Base-by-base conservation (phyloP, 2,888 invertebrate species). In the Drosophila demipolita region DNA sequence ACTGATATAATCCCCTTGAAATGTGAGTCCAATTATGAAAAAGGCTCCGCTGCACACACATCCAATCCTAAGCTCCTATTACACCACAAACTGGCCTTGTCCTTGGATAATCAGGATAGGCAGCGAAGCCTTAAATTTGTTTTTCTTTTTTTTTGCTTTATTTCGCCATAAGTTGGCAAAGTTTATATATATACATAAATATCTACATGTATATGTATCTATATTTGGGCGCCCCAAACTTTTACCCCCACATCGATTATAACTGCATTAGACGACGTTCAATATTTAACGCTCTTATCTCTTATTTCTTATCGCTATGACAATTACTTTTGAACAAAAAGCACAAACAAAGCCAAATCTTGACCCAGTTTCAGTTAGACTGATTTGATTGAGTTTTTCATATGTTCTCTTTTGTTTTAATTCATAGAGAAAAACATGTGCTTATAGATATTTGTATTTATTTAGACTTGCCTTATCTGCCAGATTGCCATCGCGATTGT, bases 401-500 rank as follows among this genome's bases (percentile, higher is more conserved):
- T n/a, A 45, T 20, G n/a, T 42, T n/a, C 2, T n/a, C 3, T n/a
- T 9, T n/a, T 5, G 40, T 55, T 36, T 12, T 65, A 11, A 50
- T 17, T 12, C 11, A 50, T 11, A 7, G 29, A 12, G 50, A 29
- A 17, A 26, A 29, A 29, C 3, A 50, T 26, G 12, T n/a, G 3
- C 17, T 20, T 33, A 23, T 15, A 45, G 20, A 15, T 35, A 11
- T 48, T 62, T 36, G 48, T 40, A 55, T 23, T 54, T 26, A 26
- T 36, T 45, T 45, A 1, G 23, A 87, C 90, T 91, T 87, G 93
- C 93, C 93, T 93, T 94, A 85, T 93, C 93, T 67, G 92, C 83
- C 80, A 91, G 81, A 86, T 91, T 92, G 84, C 90, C 91, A 87
- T 94, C 94, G 75, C 92, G 92, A 78, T 79, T 93, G 68, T 92